Evolutionary conservation across 1,140 invertebrate genomes (phyloP).

Genomic region (Drosophila lini): DNA sequence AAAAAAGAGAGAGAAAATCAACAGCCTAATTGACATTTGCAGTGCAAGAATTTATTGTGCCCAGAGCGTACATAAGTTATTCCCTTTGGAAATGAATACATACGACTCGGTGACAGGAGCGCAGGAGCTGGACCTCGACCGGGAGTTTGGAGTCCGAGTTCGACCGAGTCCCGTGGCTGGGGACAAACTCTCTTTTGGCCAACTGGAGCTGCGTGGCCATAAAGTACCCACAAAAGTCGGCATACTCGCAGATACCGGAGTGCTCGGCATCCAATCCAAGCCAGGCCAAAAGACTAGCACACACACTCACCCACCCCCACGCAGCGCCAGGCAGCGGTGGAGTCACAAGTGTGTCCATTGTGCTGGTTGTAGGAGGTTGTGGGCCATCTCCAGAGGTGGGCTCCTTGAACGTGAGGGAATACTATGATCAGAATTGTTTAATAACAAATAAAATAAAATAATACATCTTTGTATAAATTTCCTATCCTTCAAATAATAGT

Average conservation of each 20-base stretch:
- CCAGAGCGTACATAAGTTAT: conserved; percentile 84
- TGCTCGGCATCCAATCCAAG: conserved; percentile 11
- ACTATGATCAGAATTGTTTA: too few relatives aligned
- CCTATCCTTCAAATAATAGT: neutral
- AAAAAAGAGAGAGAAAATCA: conserved; percentile 48
- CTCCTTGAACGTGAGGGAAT: neutral
- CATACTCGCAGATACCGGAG: conserved; percentile 29
- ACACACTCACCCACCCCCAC: conserved; percentile 72
- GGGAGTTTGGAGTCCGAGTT: conserved; percentile 12
- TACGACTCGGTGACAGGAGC: conserved; percentile 67
- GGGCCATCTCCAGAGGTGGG: conserved; percentile 16
- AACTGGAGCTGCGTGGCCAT: conserved; percentile 71
- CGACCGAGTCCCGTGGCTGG: conserved; percentile 7
- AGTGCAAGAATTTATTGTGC: conserved; percentile 84
- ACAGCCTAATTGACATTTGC: conserved; percentile 82
- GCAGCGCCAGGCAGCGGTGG: conserved; percentile 52
- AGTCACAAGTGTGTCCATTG: conserved; percentile 78
- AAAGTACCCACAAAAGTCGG: conserved; percentile 63
- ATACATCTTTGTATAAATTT: too few relatives aligned
- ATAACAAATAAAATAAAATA: neutral
- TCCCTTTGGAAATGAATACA: conserved; percentile 84
- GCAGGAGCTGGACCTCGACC: conserved; percentile 44
- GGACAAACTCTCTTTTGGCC: conserved; percentile 46
- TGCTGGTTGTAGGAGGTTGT: conserved; percentile 64
- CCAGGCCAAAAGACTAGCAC: conserved; percentile 20